Evolutionary conservation across 2,113 vertebrate species (phyloP).

Genomic region (Acrocephalus kingi): DNA sequence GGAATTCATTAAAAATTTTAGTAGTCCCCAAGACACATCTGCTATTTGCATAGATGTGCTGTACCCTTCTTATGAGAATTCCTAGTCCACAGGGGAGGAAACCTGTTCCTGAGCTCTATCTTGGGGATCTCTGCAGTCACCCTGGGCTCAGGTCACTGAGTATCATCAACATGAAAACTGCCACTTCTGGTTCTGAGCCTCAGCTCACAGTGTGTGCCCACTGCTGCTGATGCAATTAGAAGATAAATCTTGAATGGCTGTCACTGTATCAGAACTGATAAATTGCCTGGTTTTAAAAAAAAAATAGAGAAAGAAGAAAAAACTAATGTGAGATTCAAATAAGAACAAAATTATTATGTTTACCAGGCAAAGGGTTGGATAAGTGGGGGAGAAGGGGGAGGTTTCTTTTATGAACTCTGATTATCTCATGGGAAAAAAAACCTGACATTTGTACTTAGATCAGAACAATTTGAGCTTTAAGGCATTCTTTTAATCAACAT

Average conservation of each 20-base stretch:
- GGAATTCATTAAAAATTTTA: not conserved
- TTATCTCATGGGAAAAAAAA: conserved; percentile 13
- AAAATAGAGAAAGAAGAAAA: fast-evolving
- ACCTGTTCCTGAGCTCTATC: not conserved
- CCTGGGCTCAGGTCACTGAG: not conserved
- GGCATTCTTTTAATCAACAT: conserved; percentile 59
- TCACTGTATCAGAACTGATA: not conserved
- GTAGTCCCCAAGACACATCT: not conserved
- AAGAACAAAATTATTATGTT: not conserved
- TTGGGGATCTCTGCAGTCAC: not conserved
- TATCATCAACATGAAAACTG: not conserved
- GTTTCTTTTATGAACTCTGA: conserved; percentile 36
- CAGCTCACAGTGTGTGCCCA: not conserved
- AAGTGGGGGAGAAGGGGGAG: not conserved
- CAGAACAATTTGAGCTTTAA: conserved; percentile 49
- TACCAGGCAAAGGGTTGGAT: not conserved
- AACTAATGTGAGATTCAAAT: not conserved
- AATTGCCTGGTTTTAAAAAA: not conserved
- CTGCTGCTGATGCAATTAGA: not conserved
- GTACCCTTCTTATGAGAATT: not conserved
- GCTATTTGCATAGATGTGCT: fast-evolving
- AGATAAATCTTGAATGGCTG: not conserved
- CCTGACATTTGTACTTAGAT: conserved; percentile 40
- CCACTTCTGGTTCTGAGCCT: not conserved
- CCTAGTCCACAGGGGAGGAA: not conserved